A percentile compares a stretch with the other conserved stretches of the same genome.
Evolutionary conservation across 2,113 vertebrate species (phyloP).

Genomic region (Columba janthina): DNA sequence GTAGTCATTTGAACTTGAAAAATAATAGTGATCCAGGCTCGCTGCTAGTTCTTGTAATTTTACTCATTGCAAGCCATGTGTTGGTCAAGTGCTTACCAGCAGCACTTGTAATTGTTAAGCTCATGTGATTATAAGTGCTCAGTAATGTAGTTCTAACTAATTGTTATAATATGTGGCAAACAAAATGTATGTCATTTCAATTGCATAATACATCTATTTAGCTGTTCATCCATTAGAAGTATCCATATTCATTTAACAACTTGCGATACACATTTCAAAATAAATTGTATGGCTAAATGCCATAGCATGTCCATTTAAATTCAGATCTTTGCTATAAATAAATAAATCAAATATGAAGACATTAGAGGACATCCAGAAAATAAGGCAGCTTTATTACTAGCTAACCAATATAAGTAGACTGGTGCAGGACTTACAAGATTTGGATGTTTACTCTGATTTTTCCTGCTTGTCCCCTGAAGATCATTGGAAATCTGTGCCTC

Average conservation of each 20-base stretch:
- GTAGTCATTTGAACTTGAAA: not conserved
- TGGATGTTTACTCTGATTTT: not conserved
- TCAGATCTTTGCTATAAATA: slow-evolving; percentile 3
- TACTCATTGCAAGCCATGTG: not conserved
- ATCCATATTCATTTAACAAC: slow-evolving; percentile 27
- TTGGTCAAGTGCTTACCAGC: not conserved
- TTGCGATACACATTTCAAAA: not conserved
- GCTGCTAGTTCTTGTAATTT: not conserved
- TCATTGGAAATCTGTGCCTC: not conserved
- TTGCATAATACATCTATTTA: slow-evolving; percentile 2
- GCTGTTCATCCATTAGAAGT: not conserved
- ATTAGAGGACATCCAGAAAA: not conserved
- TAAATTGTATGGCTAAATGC: slow-evolving; percentile 9
- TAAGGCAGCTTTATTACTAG: not conserved
- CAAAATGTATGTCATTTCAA: not conserved
- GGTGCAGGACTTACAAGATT: not conserved
- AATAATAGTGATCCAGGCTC: not conserved
- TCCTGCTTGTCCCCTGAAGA: not conserved
- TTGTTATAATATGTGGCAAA: not conserved
- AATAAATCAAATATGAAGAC: not conserved
- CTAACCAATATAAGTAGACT: not conserved
- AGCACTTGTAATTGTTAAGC: not conserved
- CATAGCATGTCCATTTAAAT: slow-evolving; percentile 4
- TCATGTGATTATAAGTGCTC: not conserved
- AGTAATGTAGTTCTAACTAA: not conserved